Percentiles rank a stretch among this genome's conserved stretches.
Evolutionary conservation across 1,140 invertebrate genomes (phyloP).

Genomic region (Halictus rubicundus): DNA sequence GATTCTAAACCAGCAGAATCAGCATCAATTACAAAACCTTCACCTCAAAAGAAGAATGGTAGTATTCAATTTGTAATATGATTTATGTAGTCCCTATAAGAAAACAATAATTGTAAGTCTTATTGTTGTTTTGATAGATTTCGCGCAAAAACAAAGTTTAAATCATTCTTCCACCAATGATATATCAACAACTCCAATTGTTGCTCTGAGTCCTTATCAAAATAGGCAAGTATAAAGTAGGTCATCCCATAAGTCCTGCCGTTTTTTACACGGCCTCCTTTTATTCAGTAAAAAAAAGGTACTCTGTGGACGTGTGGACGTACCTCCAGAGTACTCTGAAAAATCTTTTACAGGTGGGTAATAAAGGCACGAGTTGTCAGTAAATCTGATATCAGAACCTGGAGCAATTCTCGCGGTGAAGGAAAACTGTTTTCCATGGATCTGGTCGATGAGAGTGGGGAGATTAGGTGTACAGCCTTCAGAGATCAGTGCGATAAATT

Average conservation of each 20-base stretch:
- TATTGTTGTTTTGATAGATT: conserved; percentile 12
- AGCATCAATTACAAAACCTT: neutral
- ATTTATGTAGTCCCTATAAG: neutral
- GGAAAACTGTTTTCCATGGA: conserved; percentile 97
- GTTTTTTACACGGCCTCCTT: too few relatives aligned
- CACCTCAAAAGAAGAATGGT: neutral
- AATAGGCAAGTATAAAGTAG: conserved; percentile 84
- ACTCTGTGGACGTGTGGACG: too few relatives aligned
- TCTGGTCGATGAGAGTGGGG: conserved; percentile 95
- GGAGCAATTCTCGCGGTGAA: conserved; percentile 95
- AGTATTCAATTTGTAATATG: neutral
- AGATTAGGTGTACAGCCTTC: conserved; percentile 97
- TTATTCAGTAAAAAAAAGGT: too few relatives aligned
- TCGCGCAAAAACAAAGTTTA: conserved; percentile 1
- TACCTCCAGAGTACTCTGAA: conserved; percentile 1
- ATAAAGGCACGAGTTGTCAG: conserved; percentile 94
- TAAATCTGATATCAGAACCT: conserved; percentile 91
- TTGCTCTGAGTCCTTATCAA: conserved; percentile 93
- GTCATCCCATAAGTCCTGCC: too few relatives aligned
- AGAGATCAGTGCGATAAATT: conserved; percentile 94
- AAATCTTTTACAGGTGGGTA: conserved; percentile 86
- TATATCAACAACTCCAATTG: conserved; percentile 84
- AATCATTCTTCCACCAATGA: conserved; percentile 22
- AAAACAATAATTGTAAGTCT: neutral
- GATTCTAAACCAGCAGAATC: conserved; percentile 44